A percentile compares a stretch with the other conserved stretches of the same genome.
Conservation (phyloP, 2,113 vertebrate species). For the Hoplias malabaricus region DNA sequence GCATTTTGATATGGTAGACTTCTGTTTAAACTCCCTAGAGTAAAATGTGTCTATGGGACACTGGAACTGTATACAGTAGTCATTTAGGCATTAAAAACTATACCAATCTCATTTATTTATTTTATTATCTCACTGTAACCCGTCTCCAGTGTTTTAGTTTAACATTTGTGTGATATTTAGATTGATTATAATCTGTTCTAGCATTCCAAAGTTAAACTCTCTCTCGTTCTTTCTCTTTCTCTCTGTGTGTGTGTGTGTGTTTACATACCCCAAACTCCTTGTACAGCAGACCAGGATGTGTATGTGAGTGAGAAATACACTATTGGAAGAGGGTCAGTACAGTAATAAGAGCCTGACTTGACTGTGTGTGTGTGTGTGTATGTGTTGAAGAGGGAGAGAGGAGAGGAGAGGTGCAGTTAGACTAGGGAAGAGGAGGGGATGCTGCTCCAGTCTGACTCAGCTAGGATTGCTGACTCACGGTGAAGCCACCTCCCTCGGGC, state of each 20-base stretch:
- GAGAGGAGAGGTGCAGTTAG: neutral
- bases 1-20: neutral
- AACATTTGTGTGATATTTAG: no score
- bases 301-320: neutral
- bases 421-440: neutral
- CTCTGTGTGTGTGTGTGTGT: slow-evolving; percentile 1
- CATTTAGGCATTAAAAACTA: no score
- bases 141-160: no score
- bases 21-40: neutral
- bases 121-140: no score
- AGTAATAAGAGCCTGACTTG: neutral
- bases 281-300: neutral
- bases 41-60: neutral
- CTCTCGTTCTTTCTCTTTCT: no score
- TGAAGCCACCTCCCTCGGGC: neutral
- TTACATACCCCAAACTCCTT: neutral
- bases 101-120: no score
- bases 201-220: no score
- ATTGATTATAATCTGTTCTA: no score
- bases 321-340: neutral
- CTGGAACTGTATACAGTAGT: neutral
- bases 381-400: neutral
- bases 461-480: slow-evolving; percentile 40
- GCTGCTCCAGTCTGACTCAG: neutral
- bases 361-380: neutral